Percentiles rank a stretch among this genome's conserved stretches.
Evolutionary conservation across 2,113 vertebrate genomes (phyloP).

Genomic region (Panurus biarmicus): DNA sequence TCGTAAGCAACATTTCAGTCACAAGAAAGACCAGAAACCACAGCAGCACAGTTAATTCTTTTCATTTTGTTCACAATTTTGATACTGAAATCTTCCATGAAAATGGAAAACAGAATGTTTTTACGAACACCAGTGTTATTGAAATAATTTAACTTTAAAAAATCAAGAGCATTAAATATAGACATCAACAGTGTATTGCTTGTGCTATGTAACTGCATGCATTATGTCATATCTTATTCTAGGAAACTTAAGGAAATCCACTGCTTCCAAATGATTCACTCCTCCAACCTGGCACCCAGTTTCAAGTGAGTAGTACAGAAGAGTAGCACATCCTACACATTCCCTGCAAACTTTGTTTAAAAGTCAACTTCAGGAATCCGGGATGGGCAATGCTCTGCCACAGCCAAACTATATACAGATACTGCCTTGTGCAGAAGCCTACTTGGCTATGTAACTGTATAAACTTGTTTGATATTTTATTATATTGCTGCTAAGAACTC

Average conservation of each 20-base stretch:
- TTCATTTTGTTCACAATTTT: neutral
- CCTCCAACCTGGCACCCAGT: neutral
- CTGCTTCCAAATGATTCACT: slow-evolving; percentile 6
- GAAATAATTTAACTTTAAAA: neutral
- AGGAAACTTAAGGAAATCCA: neutral
- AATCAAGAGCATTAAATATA: neutral
- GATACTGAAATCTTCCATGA: neutral
- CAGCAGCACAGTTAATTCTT: neutral
- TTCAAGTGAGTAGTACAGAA: neutral
- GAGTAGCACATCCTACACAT: slow-evolving; percentile 6
- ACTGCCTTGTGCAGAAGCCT: neutral
- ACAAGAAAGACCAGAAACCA: neutral
- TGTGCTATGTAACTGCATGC: neutral
- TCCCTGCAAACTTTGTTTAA: slow-evolving; percentile 7
- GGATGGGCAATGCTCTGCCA: neutral
- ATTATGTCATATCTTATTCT: neutral
- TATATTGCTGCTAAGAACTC: slow-evolving; percentile 1
- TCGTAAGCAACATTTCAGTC: neutral
- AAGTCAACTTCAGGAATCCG: neutral
- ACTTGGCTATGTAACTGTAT: neutral
- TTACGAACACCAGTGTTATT: neutral
- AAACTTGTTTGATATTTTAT: slow-evolving; percentile 18
- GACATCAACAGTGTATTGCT: neutral
- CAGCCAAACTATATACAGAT: neutral
- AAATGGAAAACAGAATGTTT: neutral